Conservation (phyloP, 2,113 vertebrate species). For the Clarias macrocephalus region DNA sequence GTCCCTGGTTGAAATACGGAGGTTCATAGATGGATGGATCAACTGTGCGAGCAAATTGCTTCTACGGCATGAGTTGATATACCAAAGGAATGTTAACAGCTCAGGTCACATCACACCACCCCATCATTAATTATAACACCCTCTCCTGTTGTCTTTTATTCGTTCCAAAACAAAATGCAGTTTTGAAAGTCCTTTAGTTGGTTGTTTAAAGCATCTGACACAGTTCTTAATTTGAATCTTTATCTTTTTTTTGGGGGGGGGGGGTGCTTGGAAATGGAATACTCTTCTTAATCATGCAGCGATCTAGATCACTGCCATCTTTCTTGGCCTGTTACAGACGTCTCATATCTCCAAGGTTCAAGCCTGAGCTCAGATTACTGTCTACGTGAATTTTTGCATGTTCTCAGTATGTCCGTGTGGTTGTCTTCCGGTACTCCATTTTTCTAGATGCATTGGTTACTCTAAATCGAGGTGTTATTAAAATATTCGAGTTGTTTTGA, state of each 20-base stretch:
- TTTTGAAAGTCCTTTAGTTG: too few relatives aligned
- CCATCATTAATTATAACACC: not conserved
- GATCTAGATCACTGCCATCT: not conserved
- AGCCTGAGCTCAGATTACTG: slow-evolving; percentile 15
- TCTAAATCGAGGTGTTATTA: not conserved
- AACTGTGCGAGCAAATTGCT: not conserved
- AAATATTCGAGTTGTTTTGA: not conserved
- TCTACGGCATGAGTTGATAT: not conserved
- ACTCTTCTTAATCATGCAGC: not conserved
- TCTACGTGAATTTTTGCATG: not conserved
- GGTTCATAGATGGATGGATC: not conserved
- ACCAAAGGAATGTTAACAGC: too few relatives aligned
- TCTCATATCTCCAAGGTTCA: not conserved
- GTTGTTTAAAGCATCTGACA: not conserved
- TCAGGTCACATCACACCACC: not conserved
- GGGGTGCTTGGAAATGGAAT: not conserved
- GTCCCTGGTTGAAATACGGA: too few relatives aligned
- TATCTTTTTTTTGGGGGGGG: not conserved
- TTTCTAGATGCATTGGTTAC: not conserved
- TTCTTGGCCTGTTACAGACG: not conserved
- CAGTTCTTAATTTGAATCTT: not conserved
- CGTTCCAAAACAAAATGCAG: not conserved
- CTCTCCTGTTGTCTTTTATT: slow-evolving; percentile 2
- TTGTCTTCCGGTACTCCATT: not conserved
- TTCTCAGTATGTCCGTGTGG: not conserved